Percentiles rank a stretch among this genome's conserved stretches.
These are phyloP conservation scores for Poecilia picta DNA, from an alignment of 2,797 vertebrate genomes.

Conservation along the genomic window DNA sequence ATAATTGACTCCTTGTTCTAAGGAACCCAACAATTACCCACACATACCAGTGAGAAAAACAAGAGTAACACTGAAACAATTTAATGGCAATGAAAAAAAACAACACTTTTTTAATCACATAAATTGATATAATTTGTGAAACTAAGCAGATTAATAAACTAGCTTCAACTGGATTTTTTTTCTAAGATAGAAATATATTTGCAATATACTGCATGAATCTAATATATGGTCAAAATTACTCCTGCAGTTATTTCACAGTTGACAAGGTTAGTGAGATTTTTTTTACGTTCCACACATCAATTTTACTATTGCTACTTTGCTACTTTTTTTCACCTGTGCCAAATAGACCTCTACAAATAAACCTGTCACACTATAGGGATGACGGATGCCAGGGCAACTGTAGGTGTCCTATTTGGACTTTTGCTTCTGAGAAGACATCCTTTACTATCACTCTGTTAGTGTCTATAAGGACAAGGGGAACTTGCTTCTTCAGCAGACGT, in stretches of 20 bases:
- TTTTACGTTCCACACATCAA: conserved; percentile 24
- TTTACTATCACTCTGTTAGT: conserved; percentile 64
- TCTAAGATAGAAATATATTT: background rate
- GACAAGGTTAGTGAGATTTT: conserved; percentile 2
- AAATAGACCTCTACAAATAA: conserved; percentile 54
- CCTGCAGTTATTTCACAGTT: background rate
- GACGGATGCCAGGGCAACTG: conserved; percentile 64
- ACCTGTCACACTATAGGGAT: conserved; percentile 61
- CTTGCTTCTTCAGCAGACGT: conserved; percentile 36
- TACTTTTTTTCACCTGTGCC: conserved; percentile 40
- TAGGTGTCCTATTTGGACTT: conserved; percentile 70
- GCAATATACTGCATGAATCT: background rate
- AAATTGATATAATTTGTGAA: background rate
- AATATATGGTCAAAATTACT: background rate
- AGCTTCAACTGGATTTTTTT: background rate
- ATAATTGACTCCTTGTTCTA: too few relatives aligned
- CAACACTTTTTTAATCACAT: background rate
- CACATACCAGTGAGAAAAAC: background rate
- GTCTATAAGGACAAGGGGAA: conserved; percentile 73
- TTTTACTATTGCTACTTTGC: conserved; percentile 18
- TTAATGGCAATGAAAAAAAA: background rate
- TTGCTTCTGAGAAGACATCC: conserved; percentile 63
- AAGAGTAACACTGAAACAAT: background rate
- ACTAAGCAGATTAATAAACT: background rate
- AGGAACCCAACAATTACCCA: too few relatives aligned